These are phyloP conservation scores for Papilio gigon DNA, from an alignment of 2,888 invertebrate species.

Conservation along the genomic window DNA sequence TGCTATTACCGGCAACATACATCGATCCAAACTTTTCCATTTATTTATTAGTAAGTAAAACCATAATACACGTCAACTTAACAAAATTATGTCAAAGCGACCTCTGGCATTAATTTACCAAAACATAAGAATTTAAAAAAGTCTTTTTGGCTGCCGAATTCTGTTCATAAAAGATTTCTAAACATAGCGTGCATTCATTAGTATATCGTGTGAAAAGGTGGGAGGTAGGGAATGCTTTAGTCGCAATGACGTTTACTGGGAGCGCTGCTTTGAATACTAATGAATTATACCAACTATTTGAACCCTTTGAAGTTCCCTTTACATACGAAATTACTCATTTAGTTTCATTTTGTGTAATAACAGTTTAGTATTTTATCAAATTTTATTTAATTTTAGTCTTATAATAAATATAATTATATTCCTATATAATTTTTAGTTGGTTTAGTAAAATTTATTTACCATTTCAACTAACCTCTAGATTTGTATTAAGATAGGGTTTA, in stretches of 20 bases:
- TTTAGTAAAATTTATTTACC: no score
- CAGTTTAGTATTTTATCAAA: background rate
- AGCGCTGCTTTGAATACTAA: constrained; percentile 33
- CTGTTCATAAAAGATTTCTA: constrained; percentile 11
- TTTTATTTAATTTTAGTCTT: no score
- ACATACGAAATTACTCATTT: background rate
- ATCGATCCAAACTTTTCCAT: no score
- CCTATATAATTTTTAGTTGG: no score
- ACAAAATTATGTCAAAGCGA: background rate
- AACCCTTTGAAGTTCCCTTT: constrained; percentile 22
- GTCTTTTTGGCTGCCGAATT: background rate
- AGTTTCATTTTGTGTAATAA: constrained; percentile 4
- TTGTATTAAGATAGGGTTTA: no score
- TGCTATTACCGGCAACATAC: no score
- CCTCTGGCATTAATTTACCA: background rate
- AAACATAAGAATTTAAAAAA: background rate
- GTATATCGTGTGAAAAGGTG: constrained; percentile 29
- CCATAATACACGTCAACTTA: background rate
- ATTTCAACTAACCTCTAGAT: no score
- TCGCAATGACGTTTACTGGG: constrained; percentile 30
- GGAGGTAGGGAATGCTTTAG: constrained; percentile 31
- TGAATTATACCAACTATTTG: constrained; percentile 24
- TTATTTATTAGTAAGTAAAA: no score
- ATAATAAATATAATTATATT: no score
- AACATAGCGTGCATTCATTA: constrained; percentile 29